Percentiles rank a stretch among this genome's conserved stretches.
Evolutionary conservation across 2,113 vertebrate genomes (phyloP).

Genomic region (Nesogale talazaci): DNA sequence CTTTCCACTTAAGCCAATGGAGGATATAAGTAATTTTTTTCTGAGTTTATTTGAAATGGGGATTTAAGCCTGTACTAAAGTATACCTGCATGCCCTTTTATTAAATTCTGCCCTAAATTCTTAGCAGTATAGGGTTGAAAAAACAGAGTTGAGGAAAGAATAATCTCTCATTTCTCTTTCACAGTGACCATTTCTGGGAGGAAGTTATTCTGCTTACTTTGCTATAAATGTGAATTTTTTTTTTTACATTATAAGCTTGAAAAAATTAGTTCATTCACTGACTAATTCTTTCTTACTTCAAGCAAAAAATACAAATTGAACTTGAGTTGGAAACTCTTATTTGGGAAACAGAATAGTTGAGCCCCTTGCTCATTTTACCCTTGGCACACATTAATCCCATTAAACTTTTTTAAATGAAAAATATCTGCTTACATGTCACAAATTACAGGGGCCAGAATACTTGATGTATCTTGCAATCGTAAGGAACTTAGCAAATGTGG

Average conservation of each 20-base stretch:
- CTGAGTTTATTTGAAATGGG: constrained; percentile 23
- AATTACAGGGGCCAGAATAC: not conserved
- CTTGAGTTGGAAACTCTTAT: constrained; percentile 39
- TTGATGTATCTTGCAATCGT: not conserved
- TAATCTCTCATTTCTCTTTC: not conserved
- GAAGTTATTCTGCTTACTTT: not conserved
- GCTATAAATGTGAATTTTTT: not conserved
- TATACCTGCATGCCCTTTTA: not conserved
- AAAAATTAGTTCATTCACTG: constrained; percentile 8
- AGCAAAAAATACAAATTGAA: constrained; percentile 34
- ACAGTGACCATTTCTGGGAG: not conserved
- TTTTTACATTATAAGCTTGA: constrained; percentile 6
- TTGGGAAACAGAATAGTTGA: not conserved
- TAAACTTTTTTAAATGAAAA: not conserved
- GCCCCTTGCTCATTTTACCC: not conserved
- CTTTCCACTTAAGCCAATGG: not conserved
- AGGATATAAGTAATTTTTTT: constrained; percentile 29
- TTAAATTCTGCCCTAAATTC: not conserved
- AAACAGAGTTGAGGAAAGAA: not conserved
- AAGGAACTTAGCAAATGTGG: not conserved
- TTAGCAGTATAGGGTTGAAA: not conserved
- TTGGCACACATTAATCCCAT: not conserved
- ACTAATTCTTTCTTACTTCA: not conserved
- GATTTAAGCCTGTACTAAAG: not conserved
- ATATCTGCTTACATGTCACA: not conserved